Evolutionary conservation across 2,888 invertebrate species (phyloP).

Genomic region (Apotomis capreana): DNA sequence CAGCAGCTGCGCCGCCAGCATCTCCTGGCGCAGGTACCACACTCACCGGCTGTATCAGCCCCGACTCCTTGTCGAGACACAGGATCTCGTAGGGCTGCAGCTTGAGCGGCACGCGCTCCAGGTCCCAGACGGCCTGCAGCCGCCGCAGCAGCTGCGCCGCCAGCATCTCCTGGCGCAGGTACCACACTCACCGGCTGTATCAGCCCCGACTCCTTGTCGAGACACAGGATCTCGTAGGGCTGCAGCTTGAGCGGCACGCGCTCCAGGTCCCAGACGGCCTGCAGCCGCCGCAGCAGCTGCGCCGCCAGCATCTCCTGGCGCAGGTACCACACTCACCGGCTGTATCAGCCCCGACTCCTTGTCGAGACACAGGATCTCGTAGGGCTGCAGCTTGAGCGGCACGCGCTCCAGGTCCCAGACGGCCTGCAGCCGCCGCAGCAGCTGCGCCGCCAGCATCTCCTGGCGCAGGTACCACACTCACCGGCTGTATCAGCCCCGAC

Average conservation of each 20-base stretch:
- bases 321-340: slow-evolving; percentile 90
- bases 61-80: slow-evolving; percentile 96
- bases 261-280: slow-evolving; percentile 93
- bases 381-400: slow-evolving; percentile 93
- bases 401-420: slow-evolving; percentile 94
- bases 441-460: slow-evolving; percentile 97
- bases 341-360: slow-evolving; percentile 98
- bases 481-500: slow-evolving; percentile 98
- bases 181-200: slow-evolving; percentile 94
- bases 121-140: slow-evolving; percentile 93
- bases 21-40: slow-evolving; percentile 96
- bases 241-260: slow-evolving; percentile 92
- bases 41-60: slow-evolving; percentile 95
- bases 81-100: slow-evolving; percentile 96
- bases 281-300: slow-evolving; percentile 93
- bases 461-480: slow-evolving; percentile 91
- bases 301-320: slow-evolving; percentile 98
- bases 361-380: slow-evolving; percentile 96
- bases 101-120: slow-evolving; percentile 92
- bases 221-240: slow-evolving; percentile 96
- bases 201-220: slow-evolving; percentile 97
- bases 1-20: slow-evolving; percentile 97
- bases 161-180: slow-evolving; percentile 97
- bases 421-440: slow-evolving; percentile 92
- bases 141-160: slow-evolving; percentile 97